Percentiles rank a stretch among this genome's conserved stretches.
Conservation (phyloP, 2,113 vertebrate species). For the Chionomys nivalis region DNA sequence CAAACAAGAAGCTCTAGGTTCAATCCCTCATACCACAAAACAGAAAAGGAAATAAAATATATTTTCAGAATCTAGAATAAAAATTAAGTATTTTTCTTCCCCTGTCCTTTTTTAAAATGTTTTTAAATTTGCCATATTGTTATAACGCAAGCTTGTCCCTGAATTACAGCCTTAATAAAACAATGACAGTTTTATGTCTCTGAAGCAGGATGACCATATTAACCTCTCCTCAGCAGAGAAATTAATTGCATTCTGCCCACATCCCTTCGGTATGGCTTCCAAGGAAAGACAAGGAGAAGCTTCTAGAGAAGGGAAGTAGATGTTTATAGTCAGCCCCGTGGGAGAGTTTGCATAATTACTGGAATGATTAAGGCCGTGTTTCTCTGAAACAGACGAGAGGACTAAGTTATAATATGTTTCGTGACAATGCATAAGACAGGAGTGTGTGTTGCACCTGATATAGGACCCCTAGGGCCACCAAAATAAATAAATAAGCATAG, state of each 20-base stretch:
- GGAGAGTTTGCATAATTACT: conserved; percentile 45
- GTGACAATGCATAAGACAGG: conserved; percentile 52
- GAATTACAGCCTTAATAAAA: conserved; percentile 47
- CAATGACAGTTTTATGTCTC: conserved; percentile 61
- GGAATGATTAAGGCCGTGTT: conserved; percentile 50
- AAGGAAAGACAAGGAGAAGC: conserved; percentile 18
- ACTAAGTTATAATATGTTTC: conserved; percentile 32
- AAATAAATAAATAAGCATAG: conserved; percentile 61
- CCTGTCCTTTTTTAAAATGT: neutral
- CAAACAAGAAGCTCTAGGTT: neutral
- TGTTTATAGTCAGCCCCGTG: neutral
- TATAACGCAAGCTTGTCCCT: neutral
- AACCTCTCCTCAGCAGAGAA: conserved; percentile 36
- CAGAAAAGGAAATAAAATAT: neutral
- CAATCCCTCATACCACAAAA: neutral
- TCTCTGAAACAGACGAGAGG: conserved; percentile 56
- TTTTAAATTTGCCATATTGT: conserved; percentile 37
- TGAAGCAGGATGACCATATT: neutral
- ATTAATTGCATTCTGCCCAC: conserved; percentile 35
- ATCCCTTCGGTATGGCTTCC: conserved; percentile 31
- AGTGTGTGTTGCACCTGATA: neutral
- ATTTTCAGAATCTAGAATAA: conserved; percentile 4
- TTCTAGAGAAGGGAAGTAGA: conserved; percentile 21
- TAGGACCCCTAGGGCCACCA: neutral
- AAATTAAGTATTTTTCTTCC: neutral